Base-by-base conservation (phyloP, 2,797 vertebrate species). In the Myotis myotis region DNA sequence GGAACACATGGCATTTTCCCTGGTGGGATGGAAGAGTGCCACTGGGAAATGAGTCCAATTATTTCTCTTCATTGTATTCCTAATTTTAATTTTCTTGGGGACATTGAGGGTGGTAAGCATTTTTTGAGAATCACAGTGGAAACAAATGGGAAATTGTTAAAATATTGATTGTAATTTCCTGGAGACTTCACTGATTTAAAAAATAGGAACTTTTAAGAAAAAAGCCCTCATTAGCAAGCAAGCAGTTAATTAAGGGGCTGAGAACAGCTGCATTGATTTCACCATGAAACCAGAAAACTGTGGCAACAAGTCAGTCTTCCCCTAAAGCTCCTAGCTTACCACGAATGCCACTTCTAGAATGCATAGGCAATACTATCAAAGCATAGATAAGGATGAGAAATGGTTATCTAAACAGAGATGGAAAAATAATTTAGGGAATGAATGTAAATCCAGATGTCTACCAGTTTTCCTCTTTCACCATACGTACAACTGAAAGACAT, bases 101-200 rank as follows among this genome's bases (percentile, higher is more conserved):
- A 94, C 60, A 7, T 53, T 92, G 6, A 0, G 89, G 75, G 16
- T 17, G 33, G 49, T 87, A 76, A 94, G 68, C 64, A 95, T 84
- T 92, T 96, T 96, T 95, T 16, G 85, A 93, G 78, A 93, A 80
- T 74, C 87, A 36, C 51, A 78, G 60, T 92, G 93, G 94, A 92
- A 97, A 97, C 96, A 86, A 92, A 94, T 60, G 81, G 71, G 85
- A 95, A 97, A 97, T 95, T 96, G 82, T 96, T 96, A 97, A 96
- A 85, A 49, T 96, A 97, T 96, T 78, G 82, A 96, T 98, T 97
- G 25, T 93, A 60, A 92, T 97, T 95, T 98, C 93, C 36, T 70
- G 91, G 87, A 5, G 76, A 98, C 93, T 68, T 72, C 38, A 74
- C 82, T 49, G 94, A 97, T 83, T 90, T 95, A 38, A 90, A 96